Conservation (phyloP, 1,140 invertebrate genomes). For the silkworm (Bombyx mori) region DNA sequence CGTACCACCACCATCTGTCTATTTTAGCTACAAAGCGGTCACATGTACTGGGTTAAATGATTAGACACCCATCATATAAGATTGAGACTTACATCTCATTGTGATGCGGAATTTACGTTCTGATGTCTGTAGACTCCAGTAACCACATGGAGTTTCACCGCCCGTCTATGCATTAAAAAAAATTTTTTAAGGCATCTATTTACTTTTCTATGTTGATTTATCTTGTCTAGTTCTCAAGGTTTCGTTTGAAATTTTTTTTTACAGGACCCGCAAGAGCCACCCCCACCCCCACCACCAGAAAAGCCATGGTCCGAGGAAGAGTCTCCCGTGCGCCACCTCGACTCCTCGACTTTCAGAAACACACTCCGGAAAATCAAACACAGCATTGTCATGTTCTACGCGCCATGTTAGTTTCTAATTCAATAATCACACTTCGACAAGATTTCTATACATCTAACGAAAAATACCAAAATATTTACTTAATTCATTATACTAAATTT, state of each 20-base stretch:
- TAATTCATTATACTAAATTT: too few relatives aligned
- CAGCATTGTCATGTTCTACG: conserved; percentile 91
- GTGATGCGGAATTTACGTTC: too few relatives aligned
- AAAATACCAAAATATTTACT: background rate
- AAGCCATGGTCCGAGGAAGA: conserved; percentile 81
- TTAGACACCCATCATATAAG: too few relatives aligned
- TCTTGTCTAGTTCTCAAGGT: background rate
- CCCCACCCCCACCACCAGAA: conserved; percentile 85
- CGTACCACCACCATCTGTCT: too few relatives aligned
- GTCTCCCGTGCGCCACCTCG: conserved; percentile 83
- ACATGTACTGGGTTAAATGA: too few relatives aligned
- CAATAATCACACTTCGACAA: conserved; percentile 43
- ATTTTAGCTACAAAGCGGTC: too few relatives aligned
- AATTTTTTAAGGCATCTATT: too few relatives aligned
- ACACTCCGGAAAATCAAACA: conserved; percentile 75
- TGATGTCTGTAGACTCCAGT: too few relatives aligned
- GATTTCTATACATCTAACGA: conserved; percentile 73
- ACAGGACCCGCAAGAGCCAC: conserved; percentile 83
- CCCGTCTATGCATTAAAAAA: too few relatives aligned
- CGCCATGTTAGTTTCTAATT: conserved; percentile 80
- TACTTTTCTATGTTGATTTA: too few relatives aligned
- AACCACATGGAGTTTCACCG: too few relatives aligned
- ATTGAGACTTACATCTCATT: too few relatives aligned
- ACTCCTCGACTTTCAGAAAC: conserved; percentile 78
- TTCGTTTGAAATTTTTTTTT: conserved; percentile 2